Percentiles rank a stretch among this genome's conserved stretches.
phyloP scores from a whole-genome alignment of 2,113 vertebrate genomes.

The Passer montanus region DNA sequence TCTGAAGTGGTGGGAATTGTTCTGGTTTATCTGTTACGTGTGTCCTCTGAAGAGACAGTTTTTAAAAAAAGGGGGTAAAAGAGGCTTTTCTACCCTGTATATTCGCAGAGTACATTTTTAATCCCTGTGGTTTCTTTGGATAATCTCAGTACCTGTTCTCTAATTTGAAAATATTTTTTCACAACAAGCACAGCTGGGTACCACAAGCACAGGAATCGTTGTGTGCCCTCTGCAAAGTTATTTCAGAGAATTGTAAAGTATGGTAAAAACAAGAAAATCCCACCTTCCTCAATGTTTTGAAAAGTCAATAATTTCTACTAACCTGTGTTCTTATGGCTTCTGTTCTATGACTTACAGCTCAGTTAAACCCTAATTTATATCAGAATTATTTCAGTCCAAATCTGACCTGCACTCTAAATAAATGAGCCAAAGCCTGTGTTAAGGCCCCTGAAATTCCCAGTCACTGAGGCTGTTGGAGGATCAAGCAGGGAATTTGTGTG shows the following conservation, averaged over 20 bases:
- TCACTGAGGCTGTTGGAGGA: accelerated
- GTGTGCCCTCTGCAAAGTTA: not conserved
- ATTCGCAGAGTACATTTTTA: not conserved
- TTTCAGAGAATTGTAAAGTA: not conserved
- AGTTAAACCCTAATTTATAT: not conserved
- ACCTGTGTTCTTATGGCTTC: not conserved
- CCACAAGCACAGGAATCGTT: not conserved
- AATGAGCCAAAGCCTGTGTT: accelerated
- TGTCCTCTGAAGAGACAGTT: not conserved
- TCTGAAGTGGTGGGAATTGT: not conserved
- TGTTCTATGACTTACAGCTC: not conserved
- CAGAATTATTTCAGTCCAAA: not conserved
- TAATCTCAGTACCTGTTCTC: not conserved
- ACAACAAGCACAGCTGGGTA: not conserved
- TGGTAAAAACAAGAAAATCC: not conserved
- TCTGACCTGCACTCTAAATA: not conserved
- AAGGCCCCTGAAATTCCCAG: accelerated
- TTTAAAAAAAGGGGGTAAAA: not conserved
- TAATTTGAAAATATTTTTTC: not conserved
- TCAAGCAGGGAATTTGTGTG: not conserved
- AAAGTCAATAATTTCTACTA: not conserved
- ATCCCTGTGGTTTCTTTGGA: not conserved
- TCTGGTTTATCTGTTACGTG: not conserved
- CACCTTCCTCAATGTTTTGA: not conserved
- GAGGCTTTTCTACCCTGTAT: not conserved